Conservation (phyloP, 2,797 vertebrate genomes). For the Spea hammondii region DNA sequence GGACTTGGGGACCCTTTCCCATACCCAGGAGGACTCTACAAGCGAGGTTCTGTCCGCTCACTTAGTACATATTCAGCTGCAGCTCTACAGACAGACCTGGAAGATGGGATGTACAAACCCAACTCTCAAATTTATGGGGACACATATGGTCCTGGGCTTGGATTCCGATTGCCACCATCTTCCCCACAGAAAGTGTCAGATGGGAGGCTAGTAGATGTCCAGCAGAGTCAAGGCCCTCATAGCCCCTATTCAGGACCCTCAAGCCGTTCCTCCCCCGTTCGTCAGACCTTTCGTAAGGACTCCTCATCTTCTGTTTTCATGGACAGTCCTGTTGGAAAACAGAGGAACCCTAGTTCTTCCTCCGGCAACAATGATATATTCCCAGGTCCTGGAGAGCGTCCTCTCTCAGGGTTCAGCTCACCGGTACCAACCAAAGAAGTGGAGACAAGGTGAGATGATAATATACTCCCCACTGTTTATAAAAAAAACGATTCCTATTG, state of each 20-base stretch:
- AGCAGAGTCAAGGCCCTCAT: constrained; percentile 73
- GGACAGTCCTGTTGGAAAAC: constrained; percentile 77
- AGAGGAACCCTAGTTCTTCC: constrained; percentile 76
- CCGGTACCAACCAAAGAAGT: constrained; percentile 80
- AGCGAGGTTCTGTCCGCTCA: constrained; percentile 88
- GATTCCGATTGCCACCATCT: constrained; percentile 86
- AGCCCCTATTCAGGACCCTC: constrained; percentile 87
- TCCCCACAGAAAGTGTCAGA: constrained; percentile 92
- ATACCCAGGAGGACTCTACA: constrained; percentile 89
- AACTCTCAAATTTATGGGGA: constrained; percentile 85
- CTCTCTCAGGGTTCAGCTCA: constrained; percentile 77
- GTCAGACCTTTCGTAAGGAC: constrained; percentile 93
- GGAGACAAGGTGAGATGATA: constrained; percentile 79
- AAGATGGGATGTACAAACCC: constrained; percentile 90
- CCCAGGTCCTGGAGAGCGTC: constrained; percentile 77
- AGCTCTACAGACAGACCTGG: constrained; percentile 87
- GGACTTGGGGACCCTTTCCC: constrained; percentile 87
- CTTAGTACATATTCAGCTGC: constrained; percentile 96
- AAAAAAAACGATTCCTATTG: no score
- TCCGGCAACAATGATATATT: constrained; percentile 82
- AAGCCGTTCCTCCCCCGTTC: constrained; percentile 86
- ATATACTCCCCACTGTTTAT: no score
- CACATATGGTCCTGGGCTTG: constrained; percentile 79
- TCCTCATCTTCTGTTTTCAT: constrained; percentile 91
- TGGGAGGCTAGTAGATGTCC: constrained; percentile 66